Conservation (phyloP, 2,888 invertebrate species). For the Deilephila elpenor region DNA sequence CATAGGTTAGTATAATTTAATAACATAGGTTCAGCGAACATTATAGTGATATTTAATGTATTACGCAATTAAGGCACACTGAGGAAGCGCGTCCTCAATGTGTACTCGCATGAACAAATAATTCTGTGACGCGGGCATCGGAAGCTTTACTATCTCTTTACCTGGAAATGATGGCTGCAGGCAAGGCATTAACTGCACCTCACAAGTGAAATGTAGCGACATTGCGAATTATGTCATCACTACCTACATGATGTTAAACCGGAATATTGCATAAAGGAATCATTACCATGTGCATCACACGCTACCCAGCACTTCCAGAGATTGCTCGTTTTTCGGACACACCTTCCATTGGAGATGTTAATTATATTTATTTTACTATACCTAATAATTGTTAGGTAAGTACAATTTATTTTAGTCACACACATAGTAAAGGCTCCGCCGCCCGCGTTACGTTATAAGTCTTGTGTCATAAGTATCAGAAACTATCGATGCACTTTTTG, state of each 20-base stretch:
- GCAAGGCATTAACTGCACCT: background rate
- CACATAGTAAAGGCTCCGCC: too few species aligned
- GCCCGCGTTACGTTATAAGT: too few species aligned
- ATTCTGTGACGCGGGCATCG: background rate
- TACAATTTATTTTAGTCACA: too few species aligned
- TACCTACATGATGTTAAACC: background rate
- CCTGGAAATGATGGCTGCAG: background rate
- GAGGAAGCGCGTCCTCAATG: background rate
- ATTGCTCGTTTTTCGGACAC: background rate
- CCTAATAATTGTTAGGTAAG: too few species aligned
- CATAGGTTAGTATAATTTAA: too few species aligned
- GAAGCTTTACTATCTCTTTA: background rate
- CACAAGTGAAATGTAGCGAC: conserved; percentile 6
- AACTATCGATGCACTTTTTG: too few species aligned
- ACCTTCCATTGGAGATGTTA: background rate
- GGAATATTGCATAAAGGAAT: conserved; percentile 2
- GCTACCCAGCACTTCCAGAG: background rate
- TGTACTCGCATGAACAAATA: background rate
- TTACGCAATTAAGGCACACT: too few species aligned
- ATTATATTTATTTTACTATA: too few species aligned
- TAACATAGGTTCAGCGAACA: too few species aligned
- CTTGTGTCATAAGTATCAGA: too few species aligned
- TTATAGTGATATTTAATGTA: too few species aligned
- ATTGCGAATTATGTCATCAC: conserved; percentile 2
- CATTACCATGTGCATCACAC: too few species aligned